These are phyloP conservation scores for Psylliodes chrysocephalus DNA, from an alignment of 2,888 invertebrate genomes.

Conservation along the genomic window DNA sequence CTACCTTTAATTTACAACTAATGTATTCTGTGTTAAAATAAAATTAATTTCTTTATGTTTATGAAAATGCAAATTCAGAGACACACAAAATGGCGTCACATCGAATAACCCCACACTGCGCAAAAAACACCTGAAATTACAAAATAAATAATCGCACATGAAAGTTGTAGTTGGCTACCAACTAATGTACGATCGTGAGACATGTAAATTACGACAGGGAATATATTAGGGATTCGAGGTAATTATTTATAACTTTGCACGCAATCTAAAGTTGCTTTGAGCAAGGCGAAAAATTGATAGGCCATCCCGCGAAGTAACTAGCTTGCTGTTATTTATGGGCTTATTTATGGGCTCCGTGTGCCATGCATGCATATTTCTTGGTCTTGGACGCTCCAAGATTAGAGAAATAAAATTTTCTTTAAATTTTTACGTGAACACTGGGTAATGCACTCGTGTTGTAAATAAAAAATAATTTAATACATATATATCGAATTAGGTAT, in stretches of 20 bases:
- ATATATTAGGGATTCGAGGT: constrained; percentile 57
- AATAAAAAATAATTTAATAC: too few species aligned
- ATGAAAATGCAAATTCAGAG: constrained; percentile 31
- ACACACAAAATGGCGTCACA: constrained; percentile 32
- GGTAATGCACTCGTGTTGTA: too few species aligned
- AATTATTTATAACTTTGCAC: constrained; percentile 59
- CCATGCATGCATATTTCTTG: constrained; percentile 16
- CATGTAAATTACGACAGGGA: constrained; percentile 60
- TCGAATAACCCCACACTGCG: constrained; percentile 52
- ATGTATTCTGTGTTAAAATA: constrained; percentile 4
- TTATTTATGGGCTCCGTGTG: constrained; percentile 24
- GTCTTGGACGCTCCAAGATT: constrained; percentile 3
- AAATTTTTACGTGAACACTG: neutral
- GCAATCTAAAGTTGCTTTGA: constrained; percentile 55
- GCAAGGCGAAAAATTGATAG: constrained; percentile 45
- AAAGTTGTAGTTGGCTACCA: constrained; percentile 61
- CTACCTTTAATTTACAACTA: neutral
- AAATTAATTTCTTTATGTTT: constrained; percentile 24
- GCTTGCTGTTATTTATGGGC: constrained; percentile 29
- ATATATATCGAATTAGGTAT: too few species aligned
- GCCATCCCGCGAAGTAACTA: constrained; percentile 42
- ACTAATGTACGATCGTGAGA: constrained; percentile 59
- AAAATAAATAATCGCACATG: constrained; percentile 57
- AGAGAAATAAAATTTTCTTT: constrained; percentile 2
- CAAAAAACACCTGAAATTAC: constrained; percentile 52